Evolutionary conservation across 2,797 vertebrate genomes (phyloP), one percentile per base, ranked within the genome.

Genomic region (Cyprinella venusta): DNA sequence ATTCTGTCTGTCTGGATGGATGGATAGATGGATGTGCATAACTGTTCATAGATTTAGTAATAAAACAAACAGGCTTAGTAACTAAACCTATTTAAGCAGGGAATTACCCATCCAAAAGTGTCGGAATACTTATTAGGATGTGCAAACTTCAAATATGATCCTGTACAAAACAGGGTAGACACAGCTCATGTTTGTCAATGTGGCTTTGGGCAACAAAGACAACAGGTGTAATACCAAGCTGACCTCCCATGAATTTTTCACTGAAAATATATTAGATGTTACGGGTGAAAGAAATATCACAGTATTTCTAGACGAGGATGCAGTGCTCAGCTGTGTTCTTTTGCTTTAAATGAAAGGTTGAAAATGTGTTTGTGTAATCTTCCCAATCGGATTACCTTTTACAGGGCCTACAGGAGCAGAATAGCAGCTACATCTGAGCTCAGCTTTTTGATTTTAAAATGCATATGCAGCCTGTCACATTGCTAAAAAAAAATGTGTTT

Each of bases 331-430:
- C 50, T 50, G 83, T 70, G 83, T 6, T 48, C 59, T 75, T 78
- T 74, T 56, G 79, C 67, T 50, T 70, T n/a, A 81, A 86, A 88
- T 87, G 83, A 88, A 88, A 87, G 70, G 83, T 86, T 79, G 81
- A 76, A 83, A 85, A 85, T 67, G 40, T 76, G 69, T 76, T 84
- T 81, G 68, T 88, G 85, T 82, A 84, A 87, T 88, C 83, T 87
- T 74, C 75, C 70, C 85, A 88, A 88, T 88, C 87, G 78, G 78
- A 87, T 88, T 88, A 86, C 56, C 21, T 48, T 67, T 64, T 77
- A 80, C 80, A 72, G 77, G 50, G 64, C 85, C 77, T 59, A 78
- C 71, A 85, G 83, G 77, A 64, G 71, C 83, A 72, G 42, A 85
- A 76, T 71, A 85, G 84, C 71, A 86, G 82, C 83, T 79, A 79